Percentiles rank a stretch among this genome's conserved stretches.
Conservation (phyloP, 1,140 invertebrate genomes). For the Drosophila novamexicana region DNA sequence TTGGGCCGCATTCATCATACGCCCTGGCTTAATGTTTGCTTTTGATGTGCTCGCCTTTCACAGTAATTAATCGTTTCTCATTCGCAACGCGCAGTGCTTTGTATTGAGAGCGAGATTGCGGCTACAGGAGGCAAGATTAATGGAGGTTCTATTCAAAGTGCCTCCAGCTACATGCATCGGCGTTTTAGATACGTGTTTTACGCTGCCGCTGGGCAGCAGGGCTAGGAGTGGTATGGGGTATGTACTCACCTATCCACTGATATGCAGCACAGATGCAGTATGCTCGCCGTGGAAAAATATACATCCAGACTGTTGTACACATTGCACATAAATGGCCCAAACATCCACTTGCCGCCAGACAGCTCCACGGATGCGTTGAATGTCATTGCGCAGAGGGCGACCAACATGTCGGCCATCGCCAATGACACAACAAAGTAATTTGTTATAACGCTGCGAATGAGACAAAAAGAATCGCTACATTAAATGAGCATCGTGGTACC, state of each 20-base stretch:
- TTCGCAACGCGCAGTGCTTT: constrained; percentile 34
- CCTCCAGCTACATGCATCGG: not conserved
- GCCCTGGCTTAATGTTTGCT: constrained; percentile 69
- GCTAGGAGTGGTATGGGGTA: not conserved
- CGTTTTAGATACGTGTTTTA: constrained; percentile 3
- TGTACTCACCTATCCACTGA: constrained; percentile 90
- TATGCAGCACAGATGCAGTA: constrained; percentile 97
- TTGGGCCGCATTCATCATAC: constrained; percentile 78
- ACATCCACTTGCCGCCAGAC: constrained; percentile 91
- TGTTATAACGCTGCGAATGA: constrained; percentile 90
- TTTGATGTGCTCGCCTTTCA: constrained; percentile 77
- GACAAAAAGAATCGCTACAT: constrained; percentile 36
- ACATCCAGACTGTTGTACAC: constrained; percentile 98
- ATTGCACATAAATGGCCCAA: constrained; percentile 95
- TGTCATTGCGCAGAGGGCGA: constrained; percentile 97
- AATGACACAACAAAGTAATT: constrained; percentile 98
- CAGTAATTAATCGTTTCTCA: constrained; percentile 76
- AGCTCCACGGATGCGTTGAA: constrained; percentile 96
- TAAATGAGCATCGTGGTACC: constrained; percentile 30
- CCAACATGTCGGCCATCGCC: constrained; percentile 95
- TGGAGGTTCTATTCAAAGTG: constrained; percentile 43
- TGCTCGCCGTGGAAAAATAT: constrained; percentile 97
- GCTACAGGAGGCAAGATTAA: constrained; percentile 65
- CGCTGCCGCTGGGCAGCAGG: too few relatives aligned
- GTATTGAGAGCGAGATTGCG: constrained; percentile 58